Percentiles rank a stretch among this genome's conserved stretches.
These are phyloP conservation scores for Drosophila mettleri DNA, from an alignment of 2,888 invertebrate genomes.

Conservation along the genomic window DNA sequence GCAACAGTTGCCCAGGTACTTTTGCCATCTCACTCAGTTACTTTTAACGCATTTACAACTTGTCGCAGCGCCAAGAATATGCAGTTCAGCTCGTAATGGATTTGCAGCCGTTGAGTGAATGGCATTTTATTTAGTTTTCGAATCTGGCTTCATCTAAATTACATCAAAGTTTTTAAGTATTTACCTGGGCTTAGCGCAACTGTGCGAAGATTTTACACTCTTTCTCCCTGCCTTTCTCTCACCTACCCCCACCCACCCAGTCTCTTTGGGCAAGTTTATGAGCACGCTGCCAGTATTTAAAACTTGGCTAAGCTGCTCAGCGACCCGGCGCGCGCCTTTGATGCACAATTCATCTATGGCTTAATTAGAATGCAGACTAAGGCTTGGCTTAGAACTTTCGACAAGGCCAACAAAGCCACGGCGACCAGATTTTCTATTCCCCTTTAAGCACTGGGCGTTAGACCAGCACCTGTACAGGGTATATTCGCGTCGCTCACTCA, in stretches of 20 bases:
- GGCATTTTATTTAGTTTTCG: conserved; percentile 16
- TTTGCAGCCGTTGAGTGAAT: not conserved
- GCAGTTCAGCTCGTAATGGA: not conserved
- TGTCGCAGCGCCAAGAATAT: no score
- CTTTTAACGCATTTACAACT: no score
- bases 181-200: conserved; percentile 24
- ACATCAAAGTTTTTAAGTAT: conserved; percentile 33
- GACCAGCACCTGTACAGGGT: conserved; percentile 5
- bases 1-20: not conserved
- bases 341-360: conserved; percentile 58
- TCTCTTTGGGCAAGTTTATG: conserved; percentile 25
- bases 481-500: not conserved
- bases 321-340: conserved; percentile 20
- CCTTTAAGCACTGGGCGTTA: not conserved
- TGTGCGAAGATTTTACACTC: conserved; percentile 29
- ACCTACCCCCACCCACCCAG: no score
- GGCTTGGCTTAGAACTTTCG: conserved; percentile 35
- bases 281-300: conserved; percentile 24
- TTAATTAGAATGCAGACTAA: conserved; percentile 61
- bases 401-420: conserved; percentile 24
- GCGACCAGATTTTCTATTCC: not conserved
- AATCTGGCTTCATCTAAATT: conserved; percentile 25
- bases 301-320: conserved; percentile 26
- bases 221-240: not conserved
- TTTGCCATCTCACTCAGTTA: no score